Evolutionary conservation across 2,888 invertebrate genomes (phyloP), one percentile per base, ranked within the genome.

Genomic region (Eulithis prunata): DNA sequence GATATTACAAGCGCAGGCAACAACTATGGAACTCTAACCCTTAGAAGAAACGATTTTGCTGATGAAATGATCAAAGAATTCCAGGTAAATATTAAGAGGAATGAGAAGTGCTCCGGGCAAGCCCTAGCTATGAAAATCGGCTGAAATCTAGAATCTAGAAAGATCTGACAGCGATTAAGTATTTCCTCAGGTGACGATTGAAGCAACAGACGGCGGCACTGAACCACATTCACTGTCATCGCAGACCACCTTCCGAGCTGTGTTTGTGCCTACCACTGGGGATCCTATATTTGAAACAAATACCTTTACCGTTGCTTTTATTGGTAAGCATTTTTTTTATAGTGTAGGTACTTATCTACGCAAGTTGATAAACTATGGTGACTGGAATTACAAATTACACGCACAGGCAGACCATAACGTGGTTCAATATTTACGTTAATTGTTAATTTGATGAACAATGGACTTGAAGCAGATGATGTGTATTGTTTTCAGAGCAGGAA

Each of bases 191-290:
- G 78, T 94, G 13, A 91, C 85, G 6, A 81, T 94, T 55, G 85
- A 85, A 38, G 94, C 92, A 0, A 88, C 87, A 3, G 94, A 94
- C 75, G 89, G 92, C 5, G 94, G 93, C 1, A 86, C 84, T 0
- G 88, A 88, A 5, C 90, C 91, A 0, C 78, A 78, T 0, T 74
- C 85, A 0, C 75, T 76, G 0, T 77, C 60, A 28, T 70, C 85
- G 0, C 83, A 79, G 56, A 74, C 76, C 51, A 78, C 87, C 1
- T 69, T 94, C 46, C 81, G 75, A 2, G 81, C 94, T 0, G 81
- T 89, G 28, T 94, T 94, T 74, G 89, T 94, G 41, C 91, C 94
- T 13, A 89, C 90, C 13, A 81, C 86, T 43, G 92, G 89, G 3
- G 88, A 89, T 12, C 94, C 94, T 0, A 73, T 80, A 14, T 94